Evolutionary conservation across 2,113 vertebrate species (phyloP).

Genomic region (Hylia prasina): DNA sequence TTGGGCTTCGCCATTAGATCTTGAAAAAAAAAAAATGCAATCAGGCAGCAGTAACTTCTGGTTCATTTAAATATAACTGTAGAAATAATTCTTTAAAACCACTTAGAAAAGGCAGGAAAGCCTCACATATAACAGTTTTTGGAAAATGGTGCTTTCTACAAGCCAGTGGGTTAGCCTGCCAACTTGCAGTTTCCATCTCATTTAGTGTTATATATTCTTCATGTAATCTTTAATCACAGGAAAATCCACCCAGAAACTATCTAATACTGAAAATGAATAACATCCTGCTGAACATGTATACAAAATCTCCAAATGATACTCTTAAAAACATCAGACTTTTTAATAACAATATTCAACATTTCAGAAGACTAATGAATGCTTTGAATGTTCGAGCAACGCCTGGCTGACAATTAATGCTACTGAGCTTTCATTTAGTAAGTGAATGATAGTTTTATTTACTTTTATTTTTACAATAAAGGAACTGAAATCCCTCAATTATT

Average conservation of each 20-base stretch:
- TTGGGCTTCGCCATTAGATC: rapidly evolving
- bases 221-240: background rate
- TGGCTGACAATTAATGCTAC: background rate
- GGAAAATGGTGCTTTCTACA: background rate
- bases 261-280: background rate
- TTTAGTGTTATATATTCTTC: background rate
- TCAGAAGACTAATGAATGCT: background rate
- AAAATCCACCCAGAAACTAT: background rate
- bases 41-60: background rate
- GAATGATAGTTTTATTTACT: background rate
- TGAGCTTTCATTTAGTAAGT: background rate
- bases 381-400: background rate
- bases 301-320: background rate
- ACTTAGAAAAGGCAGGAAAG: background rate
- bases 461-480: background rate
- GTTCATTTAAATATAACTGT: background rate
- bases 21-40: background rate
- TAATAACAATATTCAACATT: background rate
- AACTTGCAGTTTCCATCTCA: background rate
- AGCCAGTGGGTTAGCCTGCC: background rate
- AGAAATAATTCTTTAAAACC: background rate
- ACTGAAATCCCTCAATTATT: background rate
- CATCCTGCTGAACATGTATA: background rate
- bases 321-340: background rate
- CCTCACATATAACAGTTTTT: background rate